Percentiles rank a stretch among this genome's conserved stretches.
phyloP scores from a whole-genome alignment of 2,888 invertebrate species.

The Silvanus unidentatus region DNA sequence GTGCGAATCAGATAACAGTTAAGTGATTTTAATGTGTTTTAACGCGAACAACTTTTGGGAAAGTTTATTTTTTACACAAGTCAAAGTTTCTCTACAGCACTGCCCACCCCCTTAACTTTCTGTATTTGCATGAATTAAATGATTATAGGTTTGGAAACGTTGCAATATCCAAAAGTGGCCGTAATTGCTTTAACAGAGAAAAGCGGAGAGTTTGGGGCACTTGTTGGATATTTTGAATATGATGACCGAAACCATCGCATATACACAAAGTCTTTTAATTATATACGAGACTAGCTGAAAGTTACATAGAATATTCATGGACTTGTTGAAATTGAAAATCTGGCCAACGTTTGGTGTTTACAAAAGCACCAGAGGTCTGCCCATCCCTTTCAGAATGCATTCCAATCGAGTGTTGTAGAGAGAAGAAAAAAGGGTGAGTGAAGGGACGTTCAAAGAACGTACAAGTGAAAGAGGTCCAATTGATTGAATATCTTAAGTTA shows the following conservation, averaged over 20 bases:
- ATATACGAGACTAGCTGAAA: not conserved
- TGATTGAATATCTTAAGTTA: not conserved
- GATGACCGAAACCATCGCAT: too few species aligned
- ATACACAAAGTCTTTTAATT: constrained; percentile 1
- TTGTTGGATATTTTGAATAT: not conserved
- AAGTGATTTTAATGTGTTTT: not conserved
- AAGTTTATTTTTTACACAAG: not conserved
- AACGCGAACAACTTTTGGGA: not conserved
- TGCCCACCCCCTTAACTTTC: too few species aligned
- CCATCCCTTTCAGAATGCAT: constrained; percentile 3
- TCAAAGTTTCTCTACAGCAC: too few species aligned
- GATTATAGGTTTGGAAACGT: too few species aligned
- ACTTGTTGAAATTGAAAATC: constrained; percentile 6
- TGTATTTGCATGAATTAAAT: too few species aligned
- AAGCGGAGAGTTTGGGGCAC: too few species aligned
- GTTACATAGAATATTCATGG: constrained; percentile 5
- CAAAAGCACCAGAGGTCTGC: not conserved
- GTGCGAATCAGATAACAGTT: too few species aligned
- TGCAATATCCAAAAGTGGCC: too few species aligned
- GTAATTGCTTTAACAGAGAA: too few species aligned
- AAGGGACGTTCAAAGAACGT: not conserved
- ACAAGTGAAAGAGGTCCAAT: not conserved
- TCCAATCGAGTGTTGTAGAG: not conserved
- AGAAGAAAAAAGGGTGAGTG: not conserved
- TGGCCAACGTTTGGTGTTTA: not conserved